Conservation (phyloP, 2,888 invertebrate genomes). For the Ichneumoninae sp. region DNA sequence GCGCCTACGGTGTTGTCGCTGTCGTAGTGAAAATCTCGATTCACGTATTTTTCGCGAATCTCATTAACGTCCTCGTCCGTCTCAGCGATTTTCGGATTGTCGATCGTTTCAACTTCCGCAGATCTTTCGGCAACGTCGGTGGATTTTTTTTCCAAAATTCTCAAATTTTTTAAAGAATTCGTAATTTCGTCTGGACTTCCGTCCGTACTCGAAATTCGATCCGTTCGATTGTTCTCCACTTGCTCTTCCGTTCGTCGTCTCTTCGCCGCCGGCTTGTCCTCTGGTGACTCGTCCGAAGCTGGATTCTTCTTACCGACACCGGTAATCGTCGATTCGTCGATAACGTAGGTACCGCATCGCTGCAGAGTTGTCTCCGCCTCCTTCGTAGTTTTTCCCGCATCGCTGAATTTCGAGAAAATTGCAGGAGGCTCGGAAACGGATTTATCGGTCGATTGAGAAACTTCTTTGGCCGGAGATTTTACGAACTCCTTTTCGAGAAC, state of each 20-base stretch:
- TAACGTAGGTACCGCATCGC: conserved; percentile 68
- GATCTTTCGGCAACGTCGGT: not conserved
- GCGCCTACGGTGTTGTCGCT: conserved; percentile 66
- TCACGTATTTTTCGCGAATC: conserved; percentile 64
- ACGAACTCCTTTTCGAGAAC: not conserved
- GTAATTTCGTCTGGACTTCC: not conserved
- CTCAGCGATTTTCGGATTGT: not conserved
- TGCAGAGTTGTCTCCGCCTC: conserved; percentile 37
- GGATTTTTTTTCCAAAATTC: not conserved
- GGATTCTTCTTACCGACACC: conserved; percentile 11
- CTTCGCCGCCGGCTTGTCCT: conserved; percentile 51
- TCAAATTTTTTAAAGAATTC: conserved; percentile 17
- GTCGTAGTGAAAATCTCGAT: conserved; percentile 68
- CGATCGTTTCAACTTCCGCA: not conserved
- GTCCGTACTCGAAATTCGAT: not conserved
- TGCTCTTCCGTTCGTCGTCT: conserved; percentile 44
- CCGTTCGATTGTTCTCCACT: not conserved
- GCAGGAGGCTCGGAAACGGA: not conserved
- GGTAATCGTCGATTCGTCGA: conserved; percentile 45
- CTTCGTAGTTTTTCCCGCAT: not conserved
- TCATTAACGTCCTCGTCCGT: not conserved
- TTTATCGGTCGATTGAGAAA: not conserved
- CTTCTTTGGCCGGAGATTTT: not conserved
- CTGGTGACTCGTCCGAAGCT: conserved; percentile 42
- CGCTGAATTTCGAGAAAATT: not conserved